phyloP scores from a whole-genome alignment of 2,113 vertebrate genomes.

The Falcunculus frontatus region DNA sequence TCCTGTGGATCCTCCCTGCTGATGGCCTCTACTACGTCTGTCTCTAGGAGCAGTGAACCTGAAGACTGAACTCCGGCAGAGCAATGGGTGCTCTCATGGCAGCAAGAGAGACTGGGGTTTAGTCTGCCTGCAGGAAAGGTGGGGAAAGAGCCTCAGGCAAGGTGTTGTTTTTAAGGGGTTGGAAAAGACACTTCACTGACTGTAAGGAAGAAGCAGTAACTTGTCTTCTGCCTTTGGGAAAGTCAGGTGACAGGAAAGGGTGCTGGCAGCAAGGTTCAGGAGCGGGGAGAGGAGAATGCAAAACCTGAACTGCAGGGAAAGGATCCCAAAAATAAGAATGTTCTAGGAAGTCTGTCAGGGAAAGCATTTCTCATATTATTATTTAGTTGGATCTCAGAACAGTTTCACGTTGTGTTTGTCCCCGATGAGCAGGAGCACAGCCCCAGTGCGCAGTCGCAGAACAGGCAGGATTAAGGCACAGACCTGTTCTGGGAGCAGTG shows the following conservation, averaged over 20 bases:
- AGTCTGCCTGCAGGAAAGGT: not conserved
- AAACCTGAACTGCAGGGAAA: not conserved
- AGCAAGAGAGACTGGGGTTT: not conserved
- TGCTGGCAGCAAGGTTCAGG: not conserved
- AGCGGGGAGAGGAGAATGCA: not conserved
- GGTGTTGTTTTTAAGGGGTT: not conserved
- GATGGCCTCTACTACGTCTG: accelerated
- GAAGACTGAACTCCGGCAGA: not conserved
- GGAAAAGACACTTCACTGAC: not conserved
- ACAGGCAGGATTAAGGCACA: not conserved
- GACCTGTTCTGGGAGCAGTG: slow-evolving; percentile 9
- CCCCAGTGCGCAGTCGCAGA: accelerated
- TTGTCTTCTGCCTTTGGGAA: not conserved
- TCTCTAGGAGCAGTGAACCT: not conserved
- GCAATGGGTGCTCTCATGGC: not conserved
- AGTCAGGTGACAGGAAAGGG: not conserved
- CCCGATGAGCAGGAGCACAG: accelerated
- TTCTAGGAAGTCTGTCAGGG: not conserved
- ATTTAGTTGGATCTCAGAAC: not conserved
- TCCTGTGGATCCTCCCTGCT: not conserved
- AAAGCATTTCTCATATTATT: not conserved
- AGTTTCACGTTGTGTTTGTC: not conserved
- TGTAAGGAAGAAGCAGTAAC: not conserved
- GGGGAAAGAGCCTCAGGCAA: not conserved
- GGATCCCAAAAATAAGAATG: not conserved